Percentiles rank a stretch among this genome's conserved stretches.
Conservation (phyloP, 1,140 invertebrate species). For the Pectinophora gossypiella region DNA sequence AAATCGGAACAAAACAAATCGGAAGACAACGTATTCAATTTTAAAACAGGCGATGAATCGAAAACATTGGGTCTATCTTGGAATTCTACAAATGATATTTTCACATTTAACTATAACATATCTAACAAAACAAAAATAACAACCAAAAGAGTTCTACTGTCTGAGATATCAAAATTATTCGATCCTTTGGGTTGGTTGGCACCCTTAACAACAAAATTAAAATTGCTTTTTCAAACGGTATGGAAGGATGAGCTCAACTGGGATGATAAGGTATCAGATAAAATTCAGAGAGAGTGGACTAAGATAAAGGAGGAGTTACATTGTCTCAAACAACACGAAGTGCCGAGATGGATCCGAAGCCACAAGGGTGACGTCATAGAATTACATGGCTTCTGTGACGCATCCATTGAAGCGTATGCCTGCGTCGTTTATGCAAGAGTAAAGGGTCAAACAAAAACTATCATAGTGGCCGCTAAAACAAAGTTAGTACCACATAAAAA, state of each 20-base stretch:
- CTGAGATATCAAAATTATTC: conserved; percentile 27
- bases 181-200: conserved; percentile 50
- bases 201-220: conserved; percentile 47
- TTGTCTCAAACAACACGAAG: not conserved
- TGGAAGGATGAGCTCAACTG: conserved; percentile 41
- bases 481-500: conserved; percentile 34
- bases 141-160: conserved; percentile 23
- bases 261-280: conserved; percentile 36
- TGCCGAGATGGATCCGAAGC: not conserved
- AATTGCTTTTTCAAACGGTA: conserved; percentile 62
- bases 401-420: conserved; percentile 16
- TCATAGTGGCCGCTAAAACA: conserved; percentile 7
- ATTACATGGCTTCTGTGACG: conserved; percentile 21
- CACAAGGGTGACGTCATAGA: not conserved
- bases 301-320: not conserved
- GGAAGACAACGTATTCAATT: not conserved
- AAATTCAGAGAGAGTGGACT: conserved; percentile 4
- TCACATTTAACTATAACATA: not conserved
- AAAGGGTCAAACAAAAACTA: not conserved
- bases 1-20: not conserved
- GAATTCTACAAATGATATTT: not conserved
- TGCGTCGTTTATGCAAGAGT: conserved; percentile 8
- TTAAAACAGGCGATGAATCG: not conserved
- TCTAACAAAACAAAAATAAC: not conserved
- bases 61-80: not conserved